These are phyloP conservation scores for Zaprionus capensis DNA, from an alignment of 1,140 invertebrate species.

Conservation along the genomic window DNA sequence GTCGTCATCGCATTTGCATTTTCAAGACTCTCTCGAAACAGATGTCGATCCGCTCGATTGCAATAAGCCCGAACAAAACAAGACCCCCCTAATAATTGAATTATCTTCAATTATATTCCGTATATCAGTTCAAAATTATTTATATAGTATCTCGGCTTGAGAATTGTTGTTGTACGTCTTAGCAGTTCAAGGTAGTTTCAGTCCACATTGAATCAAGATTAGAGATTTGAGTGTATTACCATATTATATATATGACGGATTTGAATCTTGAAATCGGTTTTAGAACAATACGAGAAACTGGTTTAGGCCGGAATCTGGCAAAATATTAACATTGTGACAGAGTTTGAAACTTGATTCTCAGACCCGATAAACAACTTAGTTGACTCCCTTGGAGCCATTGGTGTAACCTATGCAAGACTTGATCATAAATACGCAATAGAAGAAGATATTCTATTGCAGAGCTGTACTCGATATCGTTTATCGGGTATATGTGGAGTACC, in stretches of 20 bases:
- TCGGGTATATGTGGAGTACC: not conserved
- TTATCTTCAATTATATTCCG: not conserved
- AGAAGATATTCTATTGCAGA: not conserved
- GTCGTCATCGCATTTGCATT: slow-evolving; percentile 10
- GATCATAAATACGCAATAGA: not conserved
- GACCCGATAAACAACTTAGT: not conserved
- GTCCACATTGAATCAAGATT: not conserved
- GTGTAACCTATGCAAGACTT: not conserved
- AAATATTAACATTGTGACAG: not conserved
- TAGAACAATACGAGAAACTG: not conserved
- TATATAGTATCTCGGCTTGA: not conserved
- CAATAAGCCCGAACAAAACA: not conserved
- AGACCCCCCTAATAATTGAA: not conserved
- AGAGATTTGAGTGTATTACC: not conserved
- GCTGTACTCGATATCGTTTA: not conserved
- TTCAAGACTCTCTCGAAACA: not conserved
- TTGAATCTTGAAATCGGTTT: not conserved
- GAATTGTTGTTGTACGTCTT: not conserved
- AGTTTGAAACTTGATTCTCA: not conserved
- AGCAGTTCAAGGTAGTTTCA: not conserved
- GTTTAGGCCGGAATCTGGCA: not conserved
- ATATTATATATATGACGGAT: not conserved
- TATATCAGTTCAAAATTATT: not conserved
- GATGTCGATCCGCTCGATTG: not conserved
- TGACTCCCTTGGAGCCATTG: not conserved